Conservation (phyloP, 2,888 invertebrate species). For the Enoplolaimus lenunculus region DNA sequence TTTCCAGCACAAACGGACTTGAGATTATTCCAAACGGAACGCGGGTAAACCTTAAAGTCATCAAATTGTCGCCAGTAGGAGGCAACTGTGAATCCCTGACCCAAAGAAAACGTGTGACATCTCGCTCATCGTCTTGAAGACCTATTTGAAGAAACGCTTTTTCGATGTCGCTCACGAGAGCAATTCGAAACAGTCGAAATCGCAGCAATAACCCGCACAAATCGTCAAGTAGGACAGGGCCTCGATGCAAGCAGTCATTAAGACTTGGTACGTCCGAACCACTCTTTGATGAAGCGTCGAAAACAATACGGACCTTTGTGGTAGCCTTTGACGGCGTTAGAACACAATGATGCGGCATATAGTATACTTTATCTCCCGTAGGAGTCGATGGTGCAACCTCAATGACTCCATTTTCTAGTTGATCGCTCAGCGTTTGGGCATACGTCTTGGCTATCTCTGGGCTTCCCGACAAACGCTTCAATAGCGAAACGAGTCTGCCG, state of each 20-base stretch:
- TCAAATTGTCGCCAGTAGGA: slow-evolving; percentile 6
- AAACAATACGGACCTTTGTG: slow-evolving; percentile 25
- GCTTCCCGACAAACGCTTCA: background rate
- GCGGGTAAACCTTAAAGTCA: background rate
- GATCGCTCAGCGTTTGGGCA: slow-evolving; percentile 16
- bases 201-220: slow-evolving; percentile 23
- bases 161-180: slow-evolving; percentile 25
- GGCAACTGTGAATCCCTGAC: background rate
- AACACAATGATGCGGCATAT: slow-evolving; percentile 25
- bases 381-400: slow-evolving; percentile 17
- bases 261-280: slow-evolving; percentile 14
- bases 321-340: slow-evolving; percentile 22
- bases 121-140: slow-evolving; percentile 21
- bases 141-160: slow-evolving; percentile 26
- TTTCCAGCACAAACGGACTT: slow-evolving; percentile 2
- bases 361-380: slow-evolving; percentile 14
- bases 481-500: background rate
- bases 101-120: slow-evolving; percentile 23
- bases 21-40: slow-evolving; percentile 16
- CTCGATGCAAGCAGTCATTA: slow-evolving; percentile 26
- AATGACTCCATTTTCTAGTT: slow-evolving; percentile 19
- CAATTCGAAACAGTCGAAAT: slow-evolving; percentile 16
- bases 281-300: slow-evolving; percentile 23
- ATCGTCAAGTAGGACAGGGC: slow-evolving; percentile 23
- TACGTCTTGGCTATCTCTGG: slow-evolving; percentile 16